Evolutionary conservation across 2,888 invertebrate genomes (phyloP).

Genomic region (Hypolimnas misippus): DNA sequence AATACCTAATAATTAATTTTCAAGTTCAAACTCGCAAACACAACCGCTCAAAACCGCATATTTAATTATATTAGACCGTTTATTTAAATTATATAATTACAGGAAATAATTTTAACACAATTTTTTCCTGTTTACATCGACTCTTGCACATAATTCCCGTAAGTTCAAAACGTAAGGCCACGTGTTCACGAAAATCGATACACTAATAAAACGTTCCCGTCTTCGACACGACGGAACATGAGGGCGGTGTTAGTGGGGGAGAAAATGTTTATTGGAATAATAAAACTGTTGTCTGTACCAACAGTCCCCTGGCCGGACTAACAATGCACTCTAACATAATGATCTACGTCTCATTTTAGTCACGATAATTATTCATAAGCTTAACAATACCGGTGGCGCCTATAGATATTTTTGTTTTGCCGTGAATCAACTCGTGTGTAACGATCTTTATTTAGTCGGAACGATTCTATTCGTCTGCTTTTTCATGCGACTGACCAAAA

Average conservation of each 20-base stretch:
- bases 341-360: slow-evolving; percentile 23
- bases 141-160: background rate
- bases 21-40: background rate
- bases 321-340: slow-evolving; percentile 24
- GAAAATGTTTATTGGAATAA: slow-evolving; percentile 63
- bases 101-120: background rate
- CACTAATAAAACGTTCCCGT: slow-evolving; percentile 58
- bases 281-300: slow-evolving; percentile 64
- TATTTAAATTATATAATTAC: background rate
- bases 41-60: background rate
- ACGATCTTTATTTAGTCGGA: slow-evolving; percentile 18
- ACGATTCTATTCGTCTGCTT: background rate
- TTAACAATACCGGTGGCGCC: slow-evolving; percentile 19
- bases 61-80: background rate
- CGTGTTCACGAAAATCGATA: slow-evolving; percentile 45
- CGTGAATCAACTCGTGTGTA: slow-evolving; percentile 30
- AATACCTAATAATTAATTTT: background rate
- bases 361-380: slow-evolving; percentile 20
- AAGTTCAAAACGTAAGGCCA: slow-evolving; percentile 17
- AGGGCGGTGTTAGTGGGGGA: slow-evolving; percentile 62
- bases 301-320: slow-evolving; percentile 41
- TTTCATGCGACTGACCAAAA: background rate
- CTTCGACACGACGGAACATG: slow-evolving; percentile 36
- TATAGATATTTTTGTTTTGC: slow-evolving; percentile 8
- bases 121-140: slow-evolving; percentile 9